phyloP scores from a whole-genome alignment of 2,888 invertebrate species.

The Prenolepis imparis region DNA sequence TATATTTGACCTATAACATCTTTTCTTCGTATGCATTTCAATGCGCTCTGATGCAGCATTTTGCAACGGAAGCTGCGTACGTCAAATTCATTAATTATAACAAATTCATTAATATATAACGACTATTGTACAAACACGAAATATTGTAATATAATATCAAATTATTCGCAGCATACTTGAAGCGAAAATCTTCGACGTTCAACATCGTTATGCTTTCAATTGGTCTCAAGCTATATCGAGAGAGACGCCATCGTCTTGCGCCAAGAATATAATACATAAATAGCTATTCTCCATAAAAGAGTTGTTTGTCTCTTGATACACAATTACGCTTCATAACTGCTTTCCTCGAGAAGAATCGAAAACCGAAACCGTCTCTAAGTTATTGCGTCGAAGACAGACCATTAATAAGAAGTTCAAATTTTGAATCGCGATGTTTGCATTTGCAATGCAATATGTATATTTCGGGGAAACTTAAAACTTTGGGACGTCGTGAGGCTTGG shows the following conservation, averaged over 20 bases:
- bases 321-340: neutral
- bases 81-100: neutral
- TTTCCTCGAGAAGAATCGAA: neutral
- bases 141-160: neutral
- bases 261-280: neutral
- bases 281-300: neutral
- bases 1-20: neutral
- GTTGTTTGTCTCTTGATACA: slow-evolving; percentile 24
- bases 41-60: neutral
- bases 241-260: neutral
- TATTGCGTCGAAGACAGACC: slow-evolving; percentile 2
- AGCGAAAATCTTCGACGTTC: neutral
- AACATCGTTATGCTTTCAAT: neutral
- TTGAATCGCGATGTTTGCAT: slow-evolving; percentile 9
- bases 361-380: slow-evolving; percentile 9
- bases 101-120: neutral
- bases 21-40: neutral
- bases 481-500: neutral
- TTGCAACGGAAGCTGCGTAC: neutral
- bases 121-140: neutral
- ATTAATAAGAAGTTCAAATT: slow-evolving; percentile 29
- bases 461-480: neutral
- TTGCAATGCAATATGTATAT: neutral
- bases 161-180: neutral
- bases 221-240: neutral